Conservation (phyloP, 2,888 invertebrate species). For the Trissolcus japonicus region DNA sequence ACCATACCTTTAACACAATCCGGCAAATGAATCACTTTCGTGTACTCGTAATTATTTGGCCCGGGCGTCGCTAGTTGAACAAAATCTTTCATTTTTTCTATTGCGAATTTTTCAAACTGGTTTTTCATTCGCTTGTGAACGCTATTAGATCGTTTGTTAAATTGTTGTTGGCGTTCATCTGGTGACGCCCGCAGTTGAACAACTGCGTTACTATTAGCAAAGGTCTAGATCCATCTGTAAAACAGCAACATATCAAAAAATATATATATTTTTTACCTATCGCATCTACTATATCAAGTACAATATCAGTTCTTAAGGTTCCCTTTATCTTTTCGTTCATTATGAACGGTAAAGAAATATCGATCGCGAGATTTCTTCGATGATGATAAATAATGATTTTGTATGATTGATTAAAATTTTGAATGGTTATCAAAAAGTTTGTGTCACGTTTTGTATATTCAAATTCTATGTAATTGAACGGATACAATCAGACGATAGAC, state of each 20-base stretch:
- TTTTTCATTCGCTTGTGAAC: background rate
- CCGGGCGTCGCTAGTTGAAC: background rate
- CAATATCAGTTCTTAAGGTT: constrained; percentile 1
- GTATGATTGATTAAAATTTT: background rate
- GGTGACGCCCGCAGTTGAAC: constrained; percentile 2
- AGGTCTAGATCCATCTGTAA: constrained; percentile 2
- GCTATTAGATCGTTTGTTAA: too few relatives aligned
- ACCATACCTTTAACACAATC: background rate
- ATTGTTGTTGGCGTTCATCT: background rate
- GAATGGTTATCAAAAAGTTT: background rate
- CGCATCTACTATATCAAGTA: background rate
- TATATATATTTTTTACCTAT: background rate
- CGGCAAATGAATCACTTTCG: background rate
- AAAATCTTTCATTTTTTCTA: background rate
- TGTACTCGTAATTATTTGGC: background rate
- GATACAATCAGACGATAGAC: too few relatives aligned
- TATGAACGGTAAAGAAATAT: background rate
- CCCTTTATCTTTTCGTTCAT: background rate
- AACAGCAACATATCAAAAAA: constrained; percentile 7
- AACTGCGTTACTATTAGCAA: constrained; percentile 3
- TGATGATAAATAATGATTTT: too few relatives aligned
- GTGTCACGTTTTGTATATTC: background rate
- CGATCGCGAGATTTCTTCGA: background rate
- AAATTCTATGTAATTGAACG: background rate
- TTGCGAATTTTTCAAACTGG: background rate